These are phyloP conservation scores for Meliscaeva auricollis DNA, from an alignment of 2,888 invertebrate genomes.

Conservation along the genomic window DNA sequence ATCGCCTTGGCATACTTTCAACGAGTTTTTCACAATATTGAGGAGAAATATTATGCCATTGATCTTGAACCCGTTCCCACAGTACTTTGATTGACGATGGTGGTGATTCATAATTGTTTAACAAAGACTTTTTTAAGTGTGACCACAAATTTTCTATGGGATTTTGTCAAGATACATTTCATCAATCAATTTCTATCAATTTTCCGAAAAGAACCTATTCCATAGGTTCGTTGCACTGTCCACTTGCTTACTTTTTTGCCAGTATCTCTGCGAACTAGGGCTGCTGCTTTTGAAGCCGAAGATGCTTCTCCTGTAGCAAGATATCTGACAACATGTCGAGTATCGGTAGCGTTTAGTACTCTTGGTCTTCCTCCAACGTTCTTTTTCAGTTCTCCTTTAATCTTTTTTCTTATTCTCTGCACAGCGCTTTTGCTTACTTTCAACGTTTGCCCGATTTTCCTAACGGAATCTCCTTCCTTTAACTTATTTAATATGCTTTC, in stretches of 20 bases:
- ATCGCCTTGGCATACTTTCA: too few relatives aligned
- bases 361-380: too few relatives aligned
- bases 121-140: too few relatives aligned
- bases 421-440: background rate
- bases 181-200: too few relatives aligned
- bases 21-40: too few relatives aligned
- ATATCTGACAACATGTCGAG: background rate
- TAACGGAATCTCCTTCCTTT: background rate
- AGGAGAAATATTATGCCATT: too few relatives aligned
- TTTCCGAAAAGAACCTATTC: too few relatives aligned
- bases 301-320: background rate
- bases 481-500: background rate
- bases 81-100: too few relatives aligned
- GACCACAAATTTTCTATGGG: too few relatives aligned
- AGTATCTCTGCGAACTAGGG: background rate
- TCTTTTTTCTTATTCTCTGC: background rate
- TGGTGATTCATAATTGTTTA: too few relatives aligned
- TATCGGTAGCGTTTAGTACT: background rate
- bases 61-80: too few relatives aligned
- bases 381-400: background rate
- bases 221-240: conserved; percentile 1
- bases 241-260: conserved; percentile 9
- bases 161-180: too few relatives aligned
- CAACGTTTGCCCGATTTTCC: background rate
- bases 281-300: background rate